These are phyloP conservation scores for Polyommatus iphigenia DNA, from an alignment of 2,888 invertebrate species.

Conservation along the genomic window DNA sequence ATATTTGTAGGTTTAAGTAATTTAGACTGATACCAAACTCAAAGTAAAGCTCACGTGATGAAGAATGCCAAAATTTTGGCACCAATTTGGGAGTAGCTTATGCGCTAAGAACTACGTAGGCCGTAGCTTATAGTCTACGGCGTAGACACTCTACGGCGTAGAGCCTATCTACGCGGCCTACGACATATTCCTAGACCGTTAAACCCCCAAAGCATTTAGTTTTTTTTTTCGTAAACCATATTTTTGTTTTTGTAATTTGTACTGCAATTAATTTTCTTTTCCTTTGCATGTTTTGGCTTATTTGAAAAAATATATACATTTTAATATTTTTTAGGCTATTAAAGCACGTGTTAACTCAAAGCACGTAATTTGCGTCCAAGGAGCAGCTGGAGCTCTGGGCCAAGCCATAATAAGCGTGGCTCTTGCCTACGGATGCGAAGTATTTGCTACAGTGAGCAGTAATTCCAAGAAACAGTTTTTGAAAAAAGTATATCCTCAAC, in stretches of 20 bases:
- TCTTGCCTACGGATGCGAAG: slow-evolving; percentile 34
- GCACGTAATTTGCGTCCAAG: slow-evolving; percentile 10
- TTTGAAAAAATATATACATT: too few species aligned
- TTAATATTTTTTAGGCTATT: background rate
- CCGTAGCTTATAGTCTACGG: background rate
- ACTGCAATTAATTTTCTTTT: too few species aligned
- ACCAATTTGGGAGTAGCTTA: background rate
- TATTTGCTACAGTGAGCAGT: slow-evolving; percentile 55
- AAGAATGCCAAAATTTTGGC: too few species aligned
- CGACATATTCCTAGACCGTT: too few species aligned
- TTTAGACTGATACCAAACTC: too few species aligned
- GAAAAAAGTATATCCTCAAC: slow-evolving; percentile 48
- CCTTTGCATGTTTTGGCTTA: too few species aligned
- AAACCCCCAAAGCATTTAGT: too few species aligned
- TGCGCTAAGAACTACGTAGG: background rate
- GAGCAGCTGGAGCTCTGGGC: slow-evolving; percentile 21
- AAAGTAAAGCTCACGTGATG: too few species aligned
- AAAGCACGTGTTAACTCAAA: background rate
- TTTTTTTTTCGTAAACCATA: too few species aligned
- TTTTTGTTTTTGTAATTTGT: background rate
- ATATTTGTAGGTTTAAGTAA: too few species aligned
- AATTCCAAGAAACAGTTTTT: slow-evolving; percentile 50
- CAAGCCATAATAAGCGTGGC: slow-evolving; percentile 17
- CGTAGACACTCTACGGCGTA: background rate
- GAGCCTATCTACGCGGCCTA: background rate